Evolutionary conservation across 2,797 vertebrate species (phyloP).

Genomic region (Chiroxiphia lanceolata): DNA sequence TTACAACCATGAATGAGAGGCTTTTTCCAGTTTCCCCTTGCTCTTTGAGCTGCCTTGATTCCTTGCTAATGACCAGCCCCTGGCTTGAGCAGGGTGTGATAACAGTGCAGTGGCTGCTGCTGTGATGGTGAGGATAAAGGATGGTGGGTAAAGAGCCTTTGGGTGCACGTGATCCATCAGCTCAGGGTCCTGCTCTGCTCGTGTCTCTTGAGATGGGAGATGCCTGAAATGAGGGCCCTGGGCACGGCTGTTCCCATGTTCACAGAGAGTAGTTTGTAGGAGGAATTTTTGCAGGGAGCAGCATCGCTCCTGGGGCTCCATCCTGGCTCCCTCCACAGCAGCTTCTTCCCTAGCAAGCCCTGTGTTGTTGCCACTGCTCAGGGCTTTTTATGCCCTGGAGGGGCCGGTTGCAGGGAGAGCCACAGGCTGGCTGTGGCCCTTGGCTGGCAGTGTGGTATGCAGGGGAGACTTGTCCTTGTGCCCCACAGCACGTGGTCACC

Average conservation of each 20-base stretch:
- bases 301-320: not conserved
- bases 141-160: rapidly evolving
- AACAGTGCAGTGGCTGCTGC: not conserved
- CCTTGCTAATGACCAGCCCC: not conserved
- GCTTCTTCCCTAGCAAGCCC: rapidly evolving
- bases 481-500: not conserved
- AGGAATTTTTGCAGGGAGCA: not conserved
- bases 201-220: not conserved
- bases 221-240: not conserved
- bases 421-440: not conserved
- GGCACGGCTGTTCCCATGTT: rapidly evolving
- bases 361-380: not conserved
- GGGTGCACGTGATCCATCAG: rapidly evolving
- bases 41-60: not conserved
- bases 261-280: rapidly evolving
- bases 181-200: not conserved
- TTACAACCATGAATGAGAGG: not conserved
- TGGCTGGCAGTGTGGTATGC: not conserved
- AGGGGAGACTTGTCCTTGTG: not conserved
- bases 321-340: not conserved
- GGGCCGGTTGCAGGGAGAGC: not conserved
- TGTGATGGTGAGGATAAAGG: not conserved
- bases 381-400: not conserved
- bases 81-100: not conserved
- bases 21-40: not conserved